These are phyloP conservation scores for Falco novaeseelandiae DNA, from an alignment of 2,797 vertebrate species.

Conservation along the genomic window DNA sequence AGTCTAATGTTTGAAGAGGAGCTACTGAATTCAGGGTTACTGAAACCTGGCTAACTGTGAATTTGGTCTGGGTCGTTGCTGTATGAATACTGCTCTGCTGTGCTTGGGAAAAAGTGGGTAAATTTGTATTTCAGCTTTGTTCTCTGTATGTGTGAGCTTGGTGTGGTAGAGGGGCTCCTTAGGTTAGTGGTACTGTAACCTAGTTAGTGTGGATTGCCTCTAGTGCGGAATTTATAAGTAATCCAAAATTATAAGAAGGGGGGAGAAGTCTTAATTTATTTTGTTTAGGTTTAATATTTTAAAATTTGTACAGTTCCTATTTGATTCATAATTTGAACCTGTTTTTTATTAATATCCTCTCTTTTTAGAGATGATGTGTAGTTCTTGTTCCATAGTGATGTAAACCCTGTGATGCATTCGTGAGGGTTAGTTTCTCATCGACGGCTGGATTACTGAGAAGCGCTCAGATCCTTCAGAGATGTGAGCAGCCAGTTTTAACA, in stretches of 20 bases:
- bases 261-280: background rate
- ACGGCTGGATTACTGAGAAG: background rate
- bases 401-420: background rate
- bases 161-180: background rate
- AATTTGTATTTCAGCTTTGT: background rate
- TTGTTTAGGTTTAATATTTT: background rate
- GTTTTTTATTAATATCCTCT: background rate
- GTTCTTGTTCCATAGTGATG: background rate
- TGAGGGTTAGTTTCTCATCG: background rate
- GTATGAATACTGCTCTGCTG: background rate
- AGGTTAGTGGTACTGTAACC: background rate
- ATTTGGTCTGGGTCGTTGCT: background rate
- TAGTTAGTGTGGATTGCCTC: background rate
- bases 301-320: background rate
- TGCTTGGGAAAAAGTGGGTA: background rate
- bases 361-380: background rate
- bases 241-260: background rate
- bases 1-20: background rate
- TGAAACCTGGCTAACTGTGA: background rate
- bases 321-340: background rate
- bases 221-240: background rate
- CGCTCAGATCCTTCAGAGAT: background rate
- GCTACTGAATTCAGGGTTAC: background rate
- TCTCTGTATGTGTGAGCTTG: background rate
- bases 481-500: background rate